Base-by-base conservation (phyloP, 2,797 vertebrate genomes). In the Pagetopsis macropterus region DNA sequence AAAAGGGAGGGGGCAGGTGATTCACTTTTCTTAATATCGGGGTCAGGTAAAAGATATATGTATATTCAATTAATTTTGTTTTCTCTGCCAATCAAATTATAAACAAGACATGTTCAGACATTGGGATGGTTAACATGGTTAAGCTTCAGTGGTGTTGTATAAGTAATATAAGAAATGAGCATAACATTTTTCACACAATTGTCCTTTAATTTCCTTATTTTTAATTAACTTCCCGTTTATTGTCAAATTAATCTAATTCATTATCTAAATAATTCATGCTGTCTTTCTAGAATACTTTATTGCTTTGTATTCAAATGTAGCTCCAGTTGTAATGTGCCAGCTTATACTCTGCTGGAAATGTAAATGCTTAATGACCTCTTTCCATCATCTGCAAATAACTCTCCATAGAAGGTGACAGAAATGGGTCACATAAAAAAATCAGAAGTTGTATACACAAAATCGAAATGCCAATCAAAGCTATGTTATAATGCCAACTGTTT, bases 361-460 rank as follows among this genome's bases (percentile, higher is more conserved):
- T 61, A 76, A 79, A 82, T 79, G 69, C 50, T 70, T 59, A 55
- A 72, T 9, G 3, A 40, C 70, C 57, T 49, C 48, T 44, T 64
- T 75, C 54, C 31, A 75, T 75, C 66, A 52, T 54, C 65, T 41
- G 40, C 61, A 55, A 60, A 76, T 50, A 65, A 70, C n/a, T 81
- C 52, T 56, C 17, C 9, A 45, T 49, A 23, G 55, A 74, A 62
- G 46, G 51, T 56, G 79, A 82, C 77, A 78, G 75, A 88, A 79
- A 76, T 75, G 57, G 82, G 78, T 67, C 77, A 78, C 73, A 65
- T 84, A 66, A 63, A n/a, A 78, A 84, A 70, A 59, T 75, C 52
- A 66, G 11, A 54, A 70, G n/a, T 70, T 33, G 45, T 41, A 54
- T 44, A 23, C 59, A 59, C 41, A 16, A 56, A 74, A 75, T 70